phyloP scores from a whole-genome alignment of 2,797 vertebrate species.

The Lacerta viridis region DNA sequence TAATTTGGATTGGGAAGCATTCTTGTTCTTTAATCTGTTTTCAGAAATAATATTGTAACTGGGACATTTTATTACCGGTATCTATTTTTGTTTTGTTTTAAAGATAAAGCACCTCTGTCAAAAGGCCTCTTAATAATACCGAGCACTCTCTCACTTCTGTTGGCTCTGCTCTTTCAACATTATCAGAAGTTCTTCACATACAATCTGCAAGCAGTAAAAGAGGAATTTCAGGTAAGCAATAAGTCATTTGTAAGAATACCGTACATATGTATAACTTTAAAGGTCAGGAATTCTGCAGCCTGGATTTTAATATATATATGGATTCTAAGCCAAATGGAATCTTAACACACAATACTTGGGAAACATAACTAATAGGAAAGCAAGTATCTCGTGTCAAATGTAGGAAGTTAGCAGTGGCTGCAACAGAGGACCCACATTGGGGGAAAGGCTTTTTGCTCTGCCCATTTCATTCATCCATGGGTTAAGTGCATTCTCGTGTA shows the following conservation, averaged over 20 bases:
- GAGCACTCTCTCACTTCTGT: slow-evolving; percentile 88
- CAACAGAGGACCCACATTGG: neutral
- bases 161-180: slow-evolving; percentile 89
- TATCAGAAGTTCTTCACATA: slow-evolving; percentile 91
- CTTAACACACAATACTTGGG: neutral
- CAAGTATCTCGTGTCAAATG: neutral
- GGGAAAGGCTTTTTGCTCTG: neutral
- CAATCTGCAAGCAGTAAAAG: slow-evolving; percentile 88
- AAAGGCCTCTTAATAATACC: slow-evolving; percentile 93
- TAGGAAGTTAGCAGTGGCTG: neutral
- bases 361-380: neutral
- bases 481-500: neutral
- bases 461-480: neutral
- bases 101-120: slow-evolving; percentile 96
- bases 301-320: neutral
- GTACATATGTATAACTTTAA: neutral
- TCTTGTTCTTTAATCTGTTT: slow-evolving; percentile 29
- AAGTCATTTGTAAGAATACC: neutral
- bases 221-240: slow-evolving; percentile 88
- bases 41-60: slow-evolving; percentile 28
- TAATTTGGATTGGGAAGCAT: neutral
- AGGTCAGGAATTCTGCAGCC: neutral
- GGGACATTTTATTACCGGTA: neutral
- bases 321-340: neutral
- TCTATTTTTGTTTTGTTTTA: slow-evolving; percentile 60